Base-by-base conservation (phyloP, 2,113 vertebrate species). In the Burhinus oedicnemus region DNA sequence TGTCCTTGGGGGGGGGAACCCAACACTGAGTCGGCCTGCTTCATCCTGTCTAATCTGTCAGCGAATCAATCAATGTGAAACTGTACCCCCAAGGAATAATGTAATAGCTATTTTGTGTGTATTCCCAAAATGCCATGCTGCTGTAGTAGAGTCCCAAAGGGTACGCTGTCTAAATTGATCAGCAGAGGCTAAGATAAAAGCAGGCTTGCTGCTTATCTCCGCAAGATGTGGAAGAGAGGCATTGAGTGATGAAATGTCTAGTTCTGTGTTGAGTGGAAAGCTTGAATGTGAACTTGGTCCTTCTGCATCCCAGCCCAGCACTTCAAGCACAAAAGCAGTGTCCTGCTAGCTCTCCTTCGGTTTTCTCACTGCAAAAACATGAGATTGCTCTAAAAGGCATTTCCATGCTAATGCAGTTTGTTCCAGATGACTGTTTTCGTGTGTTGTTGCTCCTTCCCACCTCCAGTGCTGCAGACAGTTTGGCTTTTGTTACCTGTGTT, bases 61-160 rank as follows among this genome's bases (percentile, higher is more conserved):
- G 84, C 55, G 74, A 91, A 91, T 91, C 91, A 58, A 78, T 93
- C 93, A 79, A 60, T 79, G 34, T 81, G 81, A 91, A 93, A 65
- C 54, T 61, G 38, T 62, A 44, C 40, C 81, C 74, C 57, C 22
- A 71, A 74, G 89, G 71, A 93, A 85, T 76, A 79, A 66, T 20
- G 60, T 44, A 93, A 65, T 69, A 76, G 93, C 90, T 87, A 5
- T 72, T 93, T 75, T 65, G 40, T 93, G 82, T 76, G 40, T 79
- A 71, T 79, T 93, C 66, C 54, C 78, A 4, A 79, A 83, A 64
- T 12, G 30, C 22, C 83, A 23, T 78, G 61, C 89, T 89, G 2
- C 69, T 78, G 55, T 29, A 42, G 80, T 40, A 38, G 55, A 42
- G 29, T 93, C 87, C 93, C 22, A 4, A 87, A 83, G 87, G 66